These are phyloP conservation scores for Drosophila rubida DNA, from an alignment of 2,888 invertebrate species.

Conservation along the genomic window DNA sequence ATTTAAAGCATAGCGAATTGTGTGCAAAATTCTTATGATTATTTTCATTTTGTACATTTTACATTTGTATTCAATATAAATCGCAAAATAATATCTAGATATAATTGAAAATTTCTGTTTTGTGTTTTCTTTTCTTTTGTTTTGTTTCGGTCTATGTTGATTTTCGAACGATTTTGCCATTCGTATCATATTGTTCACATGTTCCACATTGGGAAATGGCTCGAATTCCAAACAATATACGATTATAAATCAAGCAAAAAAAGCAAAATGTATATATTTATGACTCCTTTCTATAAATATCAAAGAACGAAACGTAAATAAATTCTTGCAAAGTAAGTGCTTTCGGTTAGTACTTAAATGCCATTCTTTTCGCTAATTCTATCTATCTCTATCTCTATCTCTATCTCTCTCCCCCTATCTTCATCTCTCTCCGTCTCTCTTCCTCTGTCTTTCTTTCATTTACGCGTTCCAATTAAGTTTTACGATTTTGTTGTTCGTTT, in stretches of 20 bases:
- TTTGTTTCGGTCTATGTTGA: conserved; percentile 32
- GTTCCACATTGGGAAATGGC: conserved; percentile 34
- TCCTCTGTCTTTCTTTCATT: conserved; percentile 35
- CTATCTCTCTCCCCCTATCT: conserved; percentile 14
- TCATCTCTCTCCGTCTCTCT: conserved; percentile 12
- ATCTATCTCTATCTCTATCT: conserved; percentile 19
- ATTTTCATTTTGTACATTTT: conserved; percentile 49
- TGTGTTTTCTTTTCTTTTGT: conserved; percentile 34
- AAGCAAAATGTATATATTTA: conserved; percentile 38
- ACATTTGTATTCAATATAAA: conserved; percentile 45
- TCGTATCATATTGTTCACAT: conserved; percentile 59
- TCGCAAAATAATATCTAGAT: conserved; percentile 18
- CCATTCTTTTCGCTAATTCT: conserved; percentile 45
- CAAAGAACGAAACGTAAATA: conserved; percentile 45
- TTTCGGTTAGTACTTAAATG: conserved; percentile 72
- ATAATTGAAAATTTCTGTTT: conserved; percentile 32
- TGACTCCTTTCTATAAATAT: conserved; percentile 46
- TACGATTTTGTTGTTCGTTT: conserved; percentile 46
- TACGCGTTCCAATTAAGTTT: conserved; percentile 61
- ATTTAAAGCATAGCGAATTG: conserved; percentile 23
- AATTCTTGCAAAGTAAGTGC: conserved; percentile 64
- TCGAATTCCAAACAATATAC: conserved; percentile 16
- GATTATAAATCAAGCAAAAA: conserved; percentile 34
- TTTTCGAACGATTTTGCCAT: conserved; percentile 48
- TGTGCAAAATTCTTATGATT: conserved; percentile 42